phyloP scores from a whole-genome alignment of 2,888 invertebrate species.

The Balanococcus diminutus region DNA sequence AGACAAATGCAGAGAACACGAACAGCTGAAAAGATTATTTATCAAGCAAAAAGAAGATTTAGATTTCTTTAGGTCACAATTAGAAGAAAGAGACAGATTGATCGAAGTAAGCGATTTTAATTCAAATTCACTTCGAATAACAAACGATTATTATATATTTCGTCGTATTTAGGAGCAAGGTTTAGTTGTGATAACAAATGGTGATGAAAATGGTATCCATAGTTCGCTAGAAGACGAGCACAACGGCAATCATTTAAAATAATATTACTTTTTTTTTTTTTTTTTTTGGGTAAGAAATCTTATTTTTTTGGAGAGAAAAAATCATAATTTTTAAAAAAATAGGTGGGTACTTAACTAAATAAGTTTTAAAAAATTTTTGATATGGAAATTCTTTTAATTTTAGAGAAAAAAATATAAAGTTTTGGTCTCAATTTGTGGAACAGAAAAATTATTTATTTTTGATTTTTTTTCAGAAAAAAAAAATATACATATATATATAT shows the following conservation, averaged over 20 bases:
- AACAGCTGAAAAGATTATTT: conserved; percentile 78
- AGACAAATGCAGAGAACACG: conserved; percentile 84
- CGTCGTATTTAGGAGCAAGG: conserved; percentile 73
- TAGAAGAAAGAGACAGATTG: conserved; percentile 86
- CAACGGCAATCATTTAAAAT: conserved; percentile 59
- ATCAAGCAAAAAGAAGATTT: conserved; percentile 76
- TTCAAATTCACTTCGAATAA: not conserved
- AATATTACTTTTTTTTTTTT: too few relatives aligned
- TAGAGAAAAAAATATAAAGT: too few relatives aligned
- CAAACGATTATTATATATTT: not conserved
- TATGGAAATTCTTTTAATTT: too few relatives aligned
- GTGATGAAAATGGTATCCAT: conserved; percentile 59
- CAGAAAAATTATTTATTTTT: too few relatives aligned
- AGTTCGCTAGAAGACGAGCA: conserved; percentile 45
- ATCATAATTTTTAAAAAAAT: too few relatives aligned
- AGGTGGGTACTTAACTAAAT: too few relatives aligned
- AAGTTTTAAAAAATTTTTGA: too few relatives aligned
- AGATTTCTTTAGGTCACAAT: conserved; percentile 75
- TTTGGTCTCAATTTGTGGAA: too few relatives aligned
- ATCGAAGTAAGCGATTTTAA: conserved; percentile 66
- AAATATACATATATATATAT: too few relatives aligned
- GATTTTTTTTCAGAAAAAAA: too few relatives aligned
- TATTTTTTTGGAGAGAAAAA: too few relatives aligned
- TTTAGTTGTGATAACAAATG: conserved; percentile 77
- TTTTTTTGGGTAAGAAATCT: too few relatives aligned